These are phyloP conservation scores for Myotis lucifugus DNA, from an alignment of 2,113 vertebrate genomes.

Conservation along the genomic window DNA sequence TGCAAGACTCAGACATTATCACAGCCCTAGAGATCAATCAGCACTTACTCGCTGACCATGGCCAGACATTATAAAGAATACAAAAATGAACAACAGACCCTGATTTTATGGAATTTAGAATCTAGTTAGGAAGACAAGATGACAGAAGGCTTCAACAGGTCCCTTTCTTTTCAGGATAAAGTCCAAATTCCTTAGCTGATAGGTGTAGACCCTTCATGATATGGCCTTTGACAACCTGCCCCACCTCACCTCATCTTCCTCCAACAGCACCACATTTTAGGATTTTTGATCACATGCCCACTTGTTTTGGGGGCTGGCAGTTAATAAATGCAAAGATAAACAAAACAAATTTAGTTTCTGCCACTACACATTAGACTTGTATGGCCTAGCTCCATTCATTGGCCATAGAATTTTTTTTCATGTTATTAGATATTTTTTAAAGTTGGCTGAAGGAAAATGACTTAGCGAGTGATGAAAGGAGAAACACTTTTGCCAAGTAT, in stretches of 20 bases:
- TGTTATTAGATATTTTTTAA: slow-evolving; percentile 29
- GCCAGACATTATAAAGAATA: slow-evolving; percentile 48
- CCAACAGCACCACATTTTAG: neutral
- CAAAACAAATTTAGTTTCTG: neutral
- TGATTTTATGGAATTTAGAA: slow-evolving; percentile 45
- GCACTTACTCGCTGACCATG: neutral
- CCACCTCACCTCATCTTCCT: neutral
- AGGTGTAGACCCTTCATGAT: neutral
- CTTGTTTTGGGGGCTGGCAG: neutral
- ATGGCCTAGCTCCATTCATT: neutral
- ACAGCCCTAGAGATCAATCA: slow-evolving; percentile 30
- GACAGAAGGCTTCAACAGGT: neutral
- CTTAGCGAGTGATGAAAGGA: neutral
- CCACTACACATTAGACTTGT: neutral
- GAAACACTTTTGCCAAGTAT: neutral
- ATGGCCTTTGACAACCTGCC: neutral
- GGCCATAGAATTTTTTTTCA: neutral
- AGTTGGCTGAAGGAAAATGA: slow-evolving; percentile 1
- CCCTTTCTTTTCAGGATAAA: slow-evolving; percentile 28
- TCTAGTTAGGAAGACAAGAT: slow-evolving; percentile 43
- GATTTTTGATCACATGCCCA: neutral
- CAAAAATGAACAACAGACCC: slow-evolving; percentile 42
- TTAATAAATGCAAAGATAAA: neutral
- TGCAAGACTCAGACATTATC: neutral
- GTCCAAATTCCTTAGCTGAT: slow-evolving; percentile 30